Percentiles rank a stretch among this genome's conserved stretches.
These are phyloP conservation scores for Clarias laeviceps DNA, from an alignment of 2,797 vertebrate genomes.

Conservation along the genomic window DNA sequence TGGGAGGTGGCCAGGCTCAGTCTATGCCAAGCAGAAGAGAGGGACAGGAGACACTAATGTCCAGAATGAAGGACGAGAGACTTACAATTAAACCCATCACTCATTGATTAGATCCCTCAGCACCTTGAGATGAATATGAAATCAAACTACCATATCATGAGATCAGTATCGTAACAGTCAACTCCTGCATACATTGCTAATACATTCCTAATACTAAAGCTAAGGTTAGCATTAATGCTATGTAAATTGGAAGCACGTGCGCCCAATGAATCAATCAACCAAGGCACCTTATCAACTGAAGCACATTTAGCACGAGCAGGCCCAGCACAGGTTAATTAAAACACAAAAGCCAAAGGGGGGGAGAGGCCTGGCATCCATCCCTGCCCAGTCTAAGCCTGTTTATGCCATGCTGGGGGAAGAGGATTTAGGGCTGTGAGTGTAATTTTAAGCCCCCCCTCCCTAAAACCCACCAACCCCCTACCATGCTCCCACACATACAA, in stretches of 20 bases:
- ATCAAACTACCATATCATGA: neutral
- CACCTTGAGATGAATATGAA: conserved; percentile 17
- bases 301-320: conserved; percentile 78
- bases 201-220: conserved; percentile 33
- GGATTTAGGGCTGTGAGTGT: conserved; percentile 73
- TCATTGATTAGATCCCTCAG: neutral
- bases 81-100: conserved; percentile 18
- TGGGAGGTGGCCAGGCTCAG: conserved; percentile 73
- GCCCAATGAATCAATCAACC: conserved; percentile 80
- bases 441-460: conserved; percentile 66
- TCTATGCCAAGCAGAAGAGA: conserved; percentile 53
- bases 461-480: conserved; percentile 53
- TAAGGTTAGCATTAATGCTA: conserved; percentile 64
- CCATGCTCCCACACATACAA: conserved; percentile 64
- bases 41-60: conserved; percentile 40
- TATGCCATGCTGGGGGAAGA: conserved; percentile 71
- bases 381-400: conserved; percentile 75
- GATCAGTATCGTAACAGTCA: neutral
- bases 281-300: conserved; percentile 78
- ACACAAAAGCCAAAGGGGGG: conserved; percentile 75
- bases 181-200: neutral
- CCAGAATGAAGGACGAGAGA: conserved; percentile 31
- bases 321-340: conserved; percentile 82
- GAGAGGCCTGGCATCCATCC: conserved; percentile 75
- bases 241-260: conserved; percentile 74